phyloP scores from a whole-genome alignment of 2,113 vertebrate species.

The Heterotis niloticus region DNA sequence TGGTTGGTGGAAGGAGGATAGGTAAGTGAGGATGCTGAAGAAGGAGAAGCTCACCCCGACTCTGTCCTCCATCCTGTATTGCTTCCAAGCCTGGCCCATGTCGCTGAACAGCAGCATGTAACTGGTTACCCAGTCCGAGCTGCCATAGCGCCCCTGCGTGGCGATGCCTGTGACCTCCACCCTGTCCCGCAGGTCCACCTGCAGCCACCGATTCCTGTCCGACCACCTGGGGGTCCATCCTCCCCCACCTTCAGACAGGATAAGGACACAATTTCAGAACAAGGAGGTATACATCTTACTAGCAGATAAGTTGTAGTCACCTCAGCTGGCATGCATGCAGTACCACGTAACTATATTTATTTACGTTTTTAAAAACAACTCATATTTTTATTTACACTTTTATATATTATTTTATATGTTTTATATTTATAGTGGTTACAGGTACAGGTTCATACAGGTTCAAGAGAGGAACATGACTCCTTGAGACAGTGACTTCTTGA shows the following conservation, averaged over 20 bases:
- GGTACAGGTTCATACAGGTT: too few species aligned
- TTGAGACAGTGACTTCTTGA: too few species aligned
- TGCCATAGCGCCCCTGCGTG: conserved; percentile 69
- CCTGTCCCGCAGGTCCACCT: conserved; percentile 71
- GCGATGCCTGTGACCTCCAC: conserved; percentile 69
- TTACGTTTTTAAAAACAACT: too few species aligned
- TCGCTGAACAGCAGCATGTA: conserved; percentile 74
- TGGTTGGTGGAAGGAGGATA: background rate
- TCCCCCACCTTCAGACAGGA: conserved; percentile 60
- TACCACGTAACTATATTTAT: too few species aligned
- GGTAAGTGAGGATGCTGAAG: background rate
- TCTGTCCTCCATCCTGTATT: conserved; percentile 65
- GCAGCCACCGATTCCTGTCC: conserved; percentile 67
- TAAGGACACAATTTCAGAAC: background rate
- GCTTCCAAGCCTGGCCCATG: conserved; percentile 73
- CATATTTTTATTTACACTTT: too few species aligned
- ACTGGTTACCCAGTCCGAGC: conserved; percentile 74
- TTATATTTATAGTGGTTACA: too few species aligned
- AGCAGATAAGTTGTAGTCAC: too few species aligned
- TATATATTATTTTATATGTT: too few species aligned
- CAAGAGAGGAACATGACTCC: too few species aligned
- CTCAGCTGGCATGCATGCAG: too few species aligned
- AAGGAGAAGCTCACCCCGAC: background rate
- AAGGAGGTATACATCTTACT: too few species aligned
- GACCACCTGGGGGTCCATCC: conserved; percentile 70